Base-by-base conservation (phyloP, 2,888 invertebrate species). In the Papilio elwesi region DNA sequence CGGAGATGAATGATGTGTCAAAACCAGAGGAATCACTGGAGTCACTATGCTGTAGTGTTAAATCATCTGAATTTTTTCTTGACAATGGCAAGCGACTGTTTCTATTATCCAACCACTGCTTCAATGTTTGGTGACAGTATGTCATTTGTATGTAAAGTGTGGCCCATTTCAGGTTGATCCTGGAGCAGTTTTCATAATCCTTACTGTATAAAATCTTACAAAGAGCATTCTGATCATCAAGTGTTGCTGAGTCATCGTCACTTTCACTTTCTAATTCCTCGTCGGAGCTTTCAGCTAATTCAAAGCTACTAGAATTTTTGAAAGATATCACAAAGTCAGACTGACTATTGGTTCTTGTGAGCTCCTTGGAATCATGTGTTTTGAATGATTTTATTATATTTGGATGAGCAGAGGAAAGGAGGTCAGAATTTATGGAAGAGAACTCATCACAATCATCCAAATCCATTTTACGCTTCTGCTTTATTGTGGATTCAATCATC, bases 71-170 rank as follows among this genome's bases (percentile, higher is more conserved):
- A 6, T 82, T 83, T 75, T 92, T 93, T 43, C 88, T 83, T 0
- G 84, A 79, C 0, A 82, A 74, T 15, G 81, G 70, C 74, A 92
- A 80, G 16, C 85, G 86, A 13, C 82, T 83, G 80, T 96, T 96
- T 64, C 97, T 91, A 43, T 94, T 94, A 70, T 96, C 95, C 48
- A 97, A 82, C 97, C 97, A 97, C 69, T 96, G 95, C 74, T 96
- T 95, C 64, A 98, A 88, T 0, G 97, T 97, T 77, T 95, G 94
- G 80, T 96, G 95, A 83, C 97, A 97, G 68, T 96, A 94, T 53
- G 97, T 95, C 97, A 98, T 97, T 89, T 97, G 97, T 74, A 98
- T 97, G 83, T 96, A 97, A 48, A 98, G 86, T 1, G 96, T 96
- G 0, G 96, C 96, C 94, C 95, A 96, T 81, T 95, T 95, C 51